Base-by-base conservation (phyloP, 2,888 invertebrate genomes). In the Lingula anatina region DNA sequence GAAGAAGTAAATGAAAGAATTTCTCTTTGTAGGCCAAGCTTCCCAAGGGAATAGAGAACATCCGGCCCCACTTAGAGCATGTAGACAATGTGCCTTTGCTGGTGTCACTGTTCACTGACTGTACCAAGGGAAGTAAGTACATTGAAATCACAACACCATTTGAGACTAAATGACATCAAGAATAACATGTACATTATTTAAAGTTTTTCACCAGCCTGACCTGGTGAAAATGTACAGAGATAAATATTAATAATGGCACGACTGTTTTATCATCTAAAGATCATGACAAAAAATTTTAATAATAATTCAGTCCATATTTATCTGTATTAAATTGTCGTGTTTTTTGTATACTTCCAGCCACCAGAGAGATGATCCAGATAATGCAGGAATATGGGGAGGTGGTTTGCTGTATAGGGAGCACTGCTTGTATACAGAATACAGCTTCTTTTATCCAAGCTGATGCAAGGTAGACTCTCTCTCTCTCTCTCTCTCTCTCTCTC, bases 331-430 rank as follows among this genome's bases (percentile, higher is more conserved):
- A n/a, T n/a, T n/a, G n/a, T n/a, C n/a, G n/a, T n/a, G n/a, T n/a
- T 1, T 40, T 27, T 36, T 36, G 9, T 36, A 31, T 24, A 42
- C 31, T 51, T 60, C 1, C 62, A 75, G 91, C 90, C 15, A 94
- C 93, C 0, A 82, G 86, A 27, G 88, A 90, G 77, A 97, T 97
- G 97, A 69, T 82, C 25, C 65, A 68, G 64, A 96, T 97, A 51
- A 95, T 97, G 93, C 90, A 91, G 62, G 91, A 93, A 68, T 91
- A 95, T 74, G 92, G 91, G 1, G 95, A 97, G 80, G 90, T 96
- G 24, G 94, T 95, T 0, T 59, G 94, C 65, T 90, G 94, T 24
- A 81, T 97, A 68, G 96, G 96, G 5, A 95, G 94, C 4, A 86
- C 89, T 15, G 89, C 92, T 0, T 92, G 89, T 73, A 87, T 88